Base-by-base conservation (phyloP, 1,140 invertebrate species). In the Lycorma delicatula region DNA sequence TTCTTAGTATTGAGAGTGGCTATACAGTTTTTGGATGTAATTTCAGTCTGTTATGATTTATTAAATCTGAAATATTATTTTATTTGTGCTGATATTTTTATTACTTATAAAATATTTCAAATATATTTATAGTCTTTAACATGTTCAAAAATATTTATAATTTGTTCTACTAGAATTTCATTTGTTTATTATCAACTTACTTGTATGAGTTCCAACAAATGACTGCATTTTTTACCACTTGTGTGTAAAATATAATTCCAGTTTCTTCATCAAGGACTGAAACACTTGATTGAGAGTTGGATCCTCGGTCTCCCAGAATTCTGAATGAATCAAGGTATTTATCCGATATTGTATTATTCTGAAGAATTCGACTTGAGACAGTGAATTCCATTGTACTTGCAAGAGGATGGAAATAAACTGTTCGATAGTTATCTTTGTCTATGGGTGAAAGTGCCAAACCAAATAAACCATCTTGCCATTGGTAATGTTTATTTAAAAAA, bases 331-430 rank as follows among this genome's bases (percentile, higher is more conserved):
- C 70, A 61, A 81, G 83, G 51, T 76, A 80, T 70, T 66, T 74
- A 3, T 49, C 29, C 0, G 80, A 76, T 51, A 76, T 68, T 11
- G 78, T 80, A 68, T 82, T 78, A 66, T 90, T 88, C 65, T 82
- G 79, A 7, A 89, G 68, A 7, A 87, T 51, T 50, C 58, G 54
- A 22, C 87, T 89, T 0, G 85, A 86, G 0, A 67, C 62, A 1
- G 81, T 69, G 66, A 86, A 89, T 66, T 88, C 85, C 67, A 82
- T 80, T 22, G 76, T 82, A 58, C 85, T 86, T 16, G 82, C 79
- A 62, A 88, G 75, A 0, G 86, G 82, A 69, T 88, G 86, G 72
- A 88, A 90, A 59, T 85, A 89, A 4, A 89, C 65, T 0, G 79
- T 83, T 53, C 85, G 81, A 64, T 72, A 86, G 26, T 83, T 84